Evolutionary conservation across 2,888 invertebrate species (phyloP).

Genomic region (Flexamia atlantica): DNA sequence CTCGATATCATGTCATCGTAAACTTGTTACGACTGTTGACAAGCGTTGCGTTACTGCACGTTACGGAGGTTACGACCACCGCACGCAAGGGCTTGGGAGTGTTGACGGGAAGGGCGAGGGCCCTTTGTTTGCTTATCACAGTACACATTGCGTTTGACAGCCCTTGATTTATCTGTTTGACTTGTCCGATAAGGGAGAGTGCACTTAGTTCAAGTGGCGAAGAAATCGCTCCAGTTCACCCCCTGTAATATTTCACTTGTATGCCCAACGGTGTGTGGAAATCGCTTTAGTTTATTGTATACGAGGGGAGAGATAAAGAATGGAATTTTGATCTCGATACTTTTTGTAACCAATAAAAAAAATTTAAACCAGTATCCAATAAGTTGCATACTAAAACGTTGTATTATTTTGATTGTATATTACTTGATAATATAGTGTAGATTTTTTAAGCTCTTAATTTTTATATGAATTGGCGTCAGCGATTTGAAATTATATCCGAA

Average conservation of each 20-base stretch:
- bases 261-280: background rate
- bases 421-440: too few relatives aligned
- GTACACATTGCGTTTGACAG: slow-evolving; percentile 45
- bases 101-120: background rate
- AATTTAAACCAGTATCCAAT: too few relatives aligned
- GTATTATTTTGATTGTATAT: too few relatives aligned
- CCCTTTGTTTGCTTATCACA: slow-evolving; percentile 28
- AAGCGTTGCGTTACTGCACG: background rate
- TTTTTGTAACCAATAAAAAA: too few relatives aligned
- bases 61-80: background rate
- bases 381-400: too few relatives aligned
- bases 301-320: too few relatives aligned
- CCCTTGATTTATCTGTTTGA: slow-evolving; percentile 43
- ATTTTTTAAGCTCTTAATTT: too few relatives aligned
- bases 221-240: slow-evolving; percentile 4
- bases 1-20: background rate
- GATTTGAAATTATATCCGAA: too few relatives aligned
- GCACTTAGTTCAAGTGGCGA: slow-evolving; percentile 51
- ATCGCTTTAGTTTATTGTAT: too few relatives aligned
- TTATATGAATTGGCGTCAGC: too few relatives aligned
- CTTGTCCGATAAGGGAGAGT: slow-evolving; percentile 25
- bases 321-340: too few relatives aligned
- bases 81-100: background rate
- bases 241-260: slow-evolving; percentile 12
- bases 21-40: background rate